Evolutionary conservation across 2,888 invertebrate genomes (phyloP), one percentile per base, ranked within the genome.

Genomic region (Troilus luridus): DNA sequence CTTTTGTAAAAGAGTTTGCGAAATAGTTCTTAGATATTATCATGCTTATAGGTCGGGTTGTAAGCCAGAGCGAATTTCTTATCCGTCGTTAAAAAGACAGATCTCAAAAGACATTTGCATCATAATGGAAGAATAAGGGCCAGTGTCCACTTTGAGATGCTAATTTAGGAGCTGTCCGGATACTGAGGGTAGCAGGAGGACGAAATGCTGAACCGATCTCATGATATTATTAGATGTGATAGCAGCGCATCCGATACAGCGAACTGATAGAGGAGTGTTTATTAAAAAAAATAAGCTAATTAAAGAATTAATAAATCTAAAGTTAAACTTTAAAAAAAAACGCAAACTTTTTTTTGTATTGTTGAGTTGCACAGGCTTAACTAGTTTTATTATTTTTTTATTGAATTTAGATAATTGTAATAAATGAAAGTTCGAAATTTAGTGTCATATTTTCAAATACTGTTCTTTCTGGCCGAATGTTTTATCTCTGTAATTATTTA

Each of bases 131-230:
- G 41, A 27, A 77, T 77, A 77, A 77, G 12, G 41, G 72, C 27
- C 72, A 17, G 6, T 41, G 72, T 77, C 72, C 72, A 77, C 72
- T 77, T 77, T 77, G 72, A 77, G 72, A 77, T 77, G 72, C 72
- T 41, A 77, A 77, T 77, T 7, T 8, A 8, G 7, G 41, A 17
- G 27, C 10, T 24, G 64, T 10, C 10, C 9, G 17, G 41, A 3
- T 1, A 0, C 24, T 11, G 12, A 14, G 67, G 27, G 72, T 27
- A 77, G 17, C 17, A 2, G 41, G n/a, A 77, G 72, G 10, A 77
- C 72, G 72, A 27, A 41, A 21, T 21, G 1, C 59, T 24, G 12
- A 1, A 24, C 24, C 12, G 24, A 7, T 64, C 64, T n/a, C n/a
- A 21, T 41, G 41, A 41, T 41, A 41, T 41, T 41, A 41, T 41